phyloP scores from a whole-genome alignment of 2,113 vertebrate species.

The Rynchops niger region DNA sequence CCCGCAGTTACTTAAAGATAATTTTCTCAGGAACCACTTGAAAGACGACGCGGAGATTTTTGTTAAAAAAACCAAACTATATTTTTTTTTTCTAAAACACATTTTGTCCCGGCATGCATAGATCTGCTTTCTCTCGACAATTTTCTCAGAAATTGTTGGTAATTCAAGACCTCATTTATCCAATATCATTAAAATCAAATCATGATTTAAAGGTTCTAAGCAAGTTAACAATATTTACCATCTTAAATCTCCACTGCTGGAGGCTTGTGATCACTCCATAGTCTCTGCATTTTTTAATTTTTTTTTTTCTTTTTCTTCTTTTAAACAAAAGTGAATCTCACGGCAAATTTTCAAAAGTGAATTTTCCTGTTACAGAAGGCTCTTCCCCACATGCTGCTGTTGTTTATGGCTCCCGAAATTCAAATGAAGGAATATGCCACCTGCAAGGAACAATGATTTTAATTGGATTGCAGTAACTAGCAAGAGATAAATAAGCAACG shows the following conservation, averaged over 20 bases:
- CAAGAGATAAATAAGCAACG: background rate
- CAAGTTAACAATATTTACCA: background rate
- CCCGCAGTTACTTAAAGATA: background rate
- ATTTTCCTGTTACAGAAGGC: background rate
- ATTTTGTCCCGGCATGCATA: rapidly evolving
- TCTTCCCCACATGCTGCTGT: background rate
- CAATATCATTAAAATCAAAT: background rate
- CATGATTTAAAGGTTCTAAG: background rate
- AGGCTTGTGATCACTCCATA: background rate
- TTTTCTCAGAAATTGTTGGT: background rate
- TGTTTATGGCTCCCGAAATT: background rate
- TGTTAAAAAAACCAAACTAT: background rate
- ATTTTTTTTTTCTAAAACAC: background rate
- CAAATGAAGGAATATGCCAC: background rate
- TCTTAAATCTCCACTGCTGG: background rate
- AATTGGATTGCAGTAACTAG: background rate
- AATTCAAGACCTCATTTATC: background rate
- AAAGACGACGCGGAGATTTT: background rate
- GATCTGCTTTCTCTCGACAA: background rate
- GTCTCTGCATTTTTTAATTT: background rate
- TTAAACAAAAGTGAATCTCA: background rate
- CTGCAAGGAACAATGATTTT: background rate
- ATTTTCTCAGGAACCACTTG: slow-evolving; percentile 6
- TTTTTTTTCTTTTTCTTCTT: background rate
- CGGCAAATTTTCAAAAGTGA: background rate